Percentiles rank a stretch among this genome's conserved stretches.
Conservation (phyloP, 2,113 vertebrate species). For the Gymnogyps californianus region DNA sequence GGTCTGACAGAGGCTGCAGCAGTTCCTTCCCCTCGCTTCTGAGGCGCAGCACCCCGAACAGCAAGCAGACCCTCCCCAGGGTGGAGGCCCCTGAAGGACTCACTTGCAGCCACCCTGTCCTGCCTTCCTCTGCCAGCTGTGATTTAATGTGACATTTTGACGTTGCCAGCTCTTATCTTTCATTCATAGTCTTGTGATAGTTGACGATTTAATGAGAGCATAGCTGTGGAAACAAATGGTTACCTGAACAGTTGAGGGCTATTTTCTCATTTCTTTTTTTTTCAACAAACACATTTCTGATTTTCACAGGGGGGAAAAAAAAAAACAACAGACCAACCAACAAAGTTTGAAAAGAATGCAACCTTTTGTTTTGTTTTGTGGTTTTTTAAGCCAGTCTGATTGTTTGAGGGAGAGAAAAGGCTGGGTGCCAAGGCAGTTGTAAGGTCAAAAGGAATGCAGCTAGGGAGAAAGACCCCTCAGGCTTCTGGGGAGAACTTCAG, state of each 20-base stretch:
- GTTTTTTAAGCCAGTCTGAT: neutral
- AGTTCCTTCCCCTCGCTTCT: neutral
- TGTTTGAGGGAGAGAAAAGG: neutral
- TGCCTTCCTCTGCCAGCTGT: neutral
- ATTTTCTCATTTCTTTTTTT: neutral
- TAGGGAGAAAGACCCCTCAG: neutral
- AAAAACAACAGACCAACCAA: neutral
- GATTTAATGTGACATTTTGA: neutral
- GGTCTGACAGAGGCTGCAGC: neutral
- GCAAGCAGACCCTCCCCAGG: neutral
- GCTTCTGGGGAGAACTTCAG: neutral
- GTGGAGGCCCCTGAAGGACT: rapidly evolving
- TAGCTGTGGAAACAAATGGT: neutral
- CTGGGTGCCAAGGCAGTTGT: neutral
- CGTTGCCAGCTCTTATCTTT: neutral
- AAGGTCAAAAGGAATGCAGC: neutral
- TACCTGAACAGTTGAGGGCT: neutral
- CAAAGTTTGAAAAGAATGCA: neutral
- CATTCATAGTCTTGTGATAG: neutral
- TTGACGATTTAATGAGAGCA: neutral
- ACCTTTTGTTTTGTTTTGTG: neutral
- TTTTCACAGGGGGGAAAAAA: neutral
- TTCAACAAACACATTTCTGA: neutral
- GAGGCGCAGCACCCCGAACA: rapidly evolving
- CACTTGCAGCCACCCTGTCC: neutral